A percentile compares a stretch with the other conserved stretches of the same genome.
Conservation (phyloP, 2,113 vertebrate genomes). For the Ploceus nigricollis region DNA sequence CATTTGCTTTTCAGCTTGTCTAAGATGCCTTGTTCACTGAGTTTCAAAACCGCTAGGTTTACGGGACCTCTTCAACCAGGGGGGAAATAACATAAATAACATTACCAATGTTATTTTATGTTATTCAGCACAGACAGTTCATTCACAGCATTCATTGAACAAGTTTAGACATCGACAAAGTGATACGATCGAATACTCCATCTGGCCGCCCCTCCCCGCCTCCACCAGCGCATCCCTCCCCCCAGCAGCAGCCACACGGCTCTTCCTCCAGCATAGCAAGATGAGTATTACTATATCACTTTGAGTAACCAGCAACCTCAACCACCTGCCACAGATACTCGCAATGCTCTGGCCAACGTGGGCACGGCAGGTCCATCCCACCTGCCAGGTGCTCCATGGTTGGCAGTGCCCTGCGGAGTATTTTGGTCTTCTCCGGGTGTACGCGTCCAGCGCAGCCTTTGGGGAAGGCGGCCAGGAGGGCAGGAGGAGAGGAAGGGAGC, state of each 20-base stretch:
- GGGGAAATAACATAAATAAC: conserved; percentile 99
- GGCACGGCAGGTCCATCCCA: conserved; percentile 49
- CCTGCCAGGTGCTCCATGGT: conserved; percentile 52
- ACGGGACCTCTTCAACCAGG: conserved; percentile 97
- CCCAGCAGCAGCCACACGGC: conserved; percentile 70
- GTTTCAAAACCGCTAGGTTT: conserved; percentile 99
- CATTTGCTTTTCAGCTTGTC: conserved; percentile 99
- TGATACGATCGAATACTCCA: conserved; percentile 95
- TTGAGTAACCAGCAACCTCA: conserved; percentile 96
- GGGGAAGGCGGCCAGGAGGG: not conserved
- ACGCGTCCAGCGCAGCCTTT: conserved; percentile 19
- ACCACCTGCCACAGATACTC: conserved; percentile 67
- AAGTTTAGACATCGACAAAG: conserved; percentile 85
- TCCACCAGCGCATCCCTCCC: conserved; percentile 77
- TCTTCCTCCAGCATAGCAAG: conserved; percentile 82
- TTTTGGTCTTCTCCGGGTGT: conserved; percentile 12
- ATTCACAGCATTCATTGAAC: conserved; percentile 85
- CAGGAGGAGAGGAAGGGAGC: conserved; percentile 4
- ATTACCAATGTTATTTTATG: conserved; percentile 99
- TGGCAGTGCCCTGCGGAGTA: conserved; percentile 60
- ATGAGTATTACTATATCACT: conserved; percentile 98
- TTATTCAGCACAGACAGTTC: conserved; percentile 90
- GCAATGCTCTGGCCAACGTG: conserved; percentile 61
- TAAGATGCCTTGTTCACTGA: conserved; percentile 99
- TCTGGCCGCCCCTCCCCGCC: conserved; percentile 78